A percentile compares a stretch with the other conserved stretches of the same genome.
Conservation (phyloP, 2,888 invertebrate genomes). For the Tipula helvola region DNA sequence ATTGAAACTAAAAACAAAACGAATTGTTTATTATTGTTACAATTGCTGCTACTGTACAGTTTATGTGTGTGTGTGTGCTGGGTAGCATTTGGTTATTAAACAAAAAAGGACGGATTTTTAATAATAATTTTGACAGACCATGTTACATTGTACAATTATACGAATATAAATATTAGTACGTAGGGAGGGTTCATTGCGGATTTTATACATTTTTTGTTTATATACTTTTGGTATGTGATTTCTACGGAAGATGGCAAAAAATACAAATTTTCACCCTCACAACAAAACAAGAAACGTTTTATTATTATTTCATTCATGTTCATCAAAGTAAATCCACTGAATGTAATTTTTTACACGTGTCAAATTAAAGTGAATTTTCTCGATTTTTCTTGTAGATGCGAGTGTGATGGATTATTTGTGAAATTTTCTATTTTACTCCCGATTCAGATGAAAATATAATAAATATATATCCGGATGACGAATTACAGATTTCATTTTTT, state of each 20-base stretch:
- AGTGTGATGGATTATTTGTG: not conserved
- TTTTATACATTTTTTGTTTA: not conserved
- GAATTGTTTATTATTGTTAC: not conserved
- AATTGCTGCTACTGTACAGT: not conserved
- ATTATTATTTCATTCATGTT: not conserved
- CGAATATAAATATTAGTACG: not conserved
- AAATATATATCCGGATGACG: not conserved
- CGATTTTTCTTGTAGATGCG: not conserved
- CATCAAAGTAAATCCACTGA: not conserved
- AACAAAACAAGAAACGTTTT: not conserved
- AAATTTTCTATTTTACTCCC: not conserved
- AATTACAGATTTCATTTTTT: not conserved
- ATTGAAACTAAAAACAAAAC: not conserved
- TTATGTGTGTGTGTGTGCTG: not conserved
- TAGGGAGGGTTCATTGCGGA: not conserved
- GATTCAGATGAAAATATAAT: not conserved
- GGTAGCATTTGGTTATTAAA: not conserved
- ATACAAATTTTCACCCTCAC: not conserved
- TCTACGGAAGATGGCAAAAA: not conserved
- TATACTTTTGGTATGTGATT: not conserved
- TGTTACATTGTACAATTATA: no score
- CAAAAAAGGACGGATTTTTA: not conserved
- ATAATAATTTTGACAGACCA: not conserved
- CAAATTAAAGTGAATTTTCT: not conserved
- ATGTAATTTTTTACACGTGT: conserved; percentile 4